Evolutionary conservation across 37 sponge, comb jelly and placozoan genomes (phyloP).

Genomic region (Eunapius fragilis): DNA sequence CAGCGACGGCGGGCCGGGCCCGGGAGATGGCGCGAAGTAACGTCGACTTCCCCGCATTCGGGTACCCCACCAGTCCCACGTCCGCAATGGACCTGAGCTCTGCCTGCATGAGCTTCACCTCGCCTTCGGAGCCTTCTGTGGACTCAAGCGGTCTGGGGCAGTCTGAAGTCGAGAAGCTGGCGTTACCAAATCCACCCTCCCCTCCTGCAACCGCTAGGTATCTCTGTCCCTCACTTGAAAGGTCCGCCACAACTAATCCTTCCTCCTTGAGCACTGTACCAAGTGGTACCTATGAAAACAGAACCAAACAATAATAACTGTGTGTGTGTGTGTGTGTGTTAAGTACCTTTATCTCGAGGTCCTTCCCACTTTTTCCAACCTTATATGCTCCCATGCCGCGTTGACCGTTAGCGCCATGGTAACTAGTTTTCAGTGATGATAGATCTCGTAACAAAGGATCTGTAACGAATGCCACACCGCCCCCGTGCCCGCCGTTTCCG

Average conservation of each 20-base stretch:
- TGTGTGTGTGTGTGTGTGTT: background rate
- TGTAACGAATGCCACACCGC: conserved; percentile 47
- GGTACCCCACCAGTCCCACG: conserved; percentile 96
- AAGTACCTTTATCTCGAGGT: conserved; percentile 56
- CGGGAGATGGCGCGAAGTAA: conserved; percentile 85
- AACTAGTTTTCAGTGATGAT: conserved; percentile 29
- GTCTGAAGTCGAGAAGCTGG: conserved; percentile 32
- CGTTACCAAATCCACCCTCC: conserved; percentile 83
- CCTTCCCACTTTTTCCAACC: conserved; percentile 62
- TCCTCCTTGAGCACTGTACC: conserved; percentile 85
- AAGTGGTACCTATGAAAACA: conserved; percentile 64
- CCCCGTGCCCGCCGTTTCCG: conserved; percentile 89
- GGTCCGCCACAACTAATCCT: conserved; percentile 70
- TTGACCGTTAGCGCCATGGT: conserved; percentile 62
- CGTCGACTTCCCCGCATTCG: conserved; percentile 98
- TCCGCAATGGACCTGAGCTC: conserved; percentile 96
- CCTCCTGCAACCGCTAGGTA: conserved; percentile 79
- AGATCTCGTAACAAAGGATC: conserved; percentile 44
- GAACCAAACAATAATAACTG: background rate
- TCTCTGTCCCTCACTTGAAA: conserved; percentile 33
- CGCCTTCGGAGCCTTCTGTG: conserved; percentile 74
- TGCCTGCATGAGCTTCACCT: conserved; percentile 54
- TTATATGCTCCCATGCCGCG: conserved; percentile 47
- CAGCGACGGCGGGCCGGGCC: conserved; percentile 89
- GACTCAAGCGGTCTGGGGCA: conserved; percentile 21